Evolutionary conservation across 1,140 invertebrate genomes (phyloP).

Genomic region (Drosophila sechellia): DNA sequence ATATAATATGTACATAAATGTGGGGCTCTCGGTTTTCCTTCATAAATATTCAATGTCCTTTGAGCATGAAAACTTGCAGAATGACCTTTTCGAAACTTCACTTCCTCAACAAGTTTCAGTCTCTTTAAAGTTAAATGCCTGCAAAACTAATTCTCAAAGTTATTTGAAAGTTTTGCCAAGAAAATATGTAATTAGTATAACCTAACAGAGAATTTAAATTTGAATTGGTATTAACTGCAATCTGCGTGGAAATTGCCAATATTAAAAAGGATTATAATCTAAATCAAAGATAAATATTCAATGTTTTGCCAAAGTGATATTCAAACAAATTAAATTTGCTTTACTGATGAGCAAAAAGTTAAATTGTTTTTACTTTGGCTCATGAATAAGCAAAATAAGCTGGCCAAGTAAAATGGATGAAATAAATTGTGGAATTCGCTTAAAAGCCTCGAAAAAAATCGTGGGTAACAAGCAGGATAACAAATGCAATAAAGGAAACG

Average conservation of each 20-base stretch:
- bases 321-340: slow-evolving; percentile 32
- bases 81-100: neutral
- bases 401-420: slow-evolving; percentile 12
- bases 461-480: slow-evolving; percentile 33
- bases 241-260: neutral
- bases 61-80: neutral
- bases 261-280: neutral
- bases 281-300: neutral
- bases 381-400: slow-evolving; percentile 7
- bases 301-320: neutral
- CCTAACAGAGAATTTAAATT: neutral
- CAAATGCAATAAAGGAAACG: slow-evolving; percentile 73
- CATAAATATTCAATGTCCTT: neutral
- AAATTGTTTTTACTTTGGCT: slow-evolving; percentile 50
- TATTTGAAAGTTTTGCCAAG: neutral
- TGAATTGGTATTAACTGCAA: neutral
- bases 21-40: neutral
- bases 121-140: neutral
- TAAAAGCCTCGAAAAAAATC: slow-evolving; percentile 9
- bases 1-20: neutral
- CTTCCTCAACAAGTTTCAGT: neutral
- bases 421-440: slow-evolving; percentile 6
- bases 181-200: neutral
- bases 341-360: slow-evolving; percentile 45
- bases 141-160: neutral